Evolutionary conservation across 35 echinoderm and acorn worm genomes (phyloP).

Genomic region (Ophioderma brevispina): DNA sequence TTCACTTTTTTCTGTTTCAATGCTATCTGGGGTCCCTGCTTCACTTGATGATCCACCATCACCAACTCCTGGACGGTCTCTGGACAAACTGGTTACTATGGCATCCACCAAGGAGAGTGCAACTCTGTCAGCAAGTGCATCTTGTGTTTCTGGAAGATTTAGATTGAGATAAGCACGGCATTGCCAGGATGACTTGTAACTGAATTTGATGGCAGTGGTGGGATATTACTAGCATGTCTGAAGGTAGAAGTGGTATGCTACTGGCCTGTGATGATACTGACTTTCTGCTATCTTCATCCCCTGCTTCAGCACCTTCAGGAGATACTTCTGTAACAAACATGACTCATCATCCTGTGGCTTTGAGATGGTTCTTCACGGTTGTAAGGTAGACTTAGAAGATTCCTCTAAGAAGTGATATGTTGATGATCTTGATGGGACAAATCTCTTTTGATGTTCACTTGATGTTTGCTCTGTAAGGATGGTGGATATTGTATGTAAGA

Average conservation of each 20-base stretch:
- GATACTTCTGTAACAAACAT: neutral
- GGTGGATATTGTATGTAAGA: constrained; percentile 72
- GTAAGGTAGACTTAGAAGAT: neutral
- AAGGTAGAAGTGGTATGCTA: neutral
- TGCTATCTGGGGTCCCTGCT: constrained; percentile 57
- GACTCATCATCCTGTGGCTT: neutral
- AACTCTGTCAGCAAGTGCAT: neutral
- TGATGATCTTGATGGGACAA: constrained; percentile 2
- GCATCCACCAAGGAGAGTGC: neutral
- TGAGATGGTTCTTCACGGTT: neutral
- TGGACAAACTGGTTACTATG: neutral
- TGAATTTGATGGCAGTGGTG: neutral
- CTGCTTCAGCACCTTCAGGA: neutral
- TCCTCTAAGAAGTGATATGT: neutral
- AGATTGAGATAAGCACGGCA: neutral
- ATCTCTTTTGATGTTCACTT: constrained; percentile 12
- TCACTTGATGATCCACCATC: constrained; percentile 6
- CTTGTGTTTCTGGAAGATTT: neutral
- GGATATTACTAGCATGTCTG: neutral
- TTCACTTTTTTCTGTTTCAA: constrained; percentile 39
- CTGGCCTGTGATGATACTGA: neutral
- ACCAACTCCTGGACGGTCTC: neutral
- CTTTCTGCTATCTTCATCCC: neutral
- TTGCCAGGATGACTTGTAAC: neutral
- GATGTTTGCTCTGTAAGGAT: constrained; percentile 44